Conservation (phyloP, 2,888 invertebrate genomes). For the Serrognathus titanus region DNA sequence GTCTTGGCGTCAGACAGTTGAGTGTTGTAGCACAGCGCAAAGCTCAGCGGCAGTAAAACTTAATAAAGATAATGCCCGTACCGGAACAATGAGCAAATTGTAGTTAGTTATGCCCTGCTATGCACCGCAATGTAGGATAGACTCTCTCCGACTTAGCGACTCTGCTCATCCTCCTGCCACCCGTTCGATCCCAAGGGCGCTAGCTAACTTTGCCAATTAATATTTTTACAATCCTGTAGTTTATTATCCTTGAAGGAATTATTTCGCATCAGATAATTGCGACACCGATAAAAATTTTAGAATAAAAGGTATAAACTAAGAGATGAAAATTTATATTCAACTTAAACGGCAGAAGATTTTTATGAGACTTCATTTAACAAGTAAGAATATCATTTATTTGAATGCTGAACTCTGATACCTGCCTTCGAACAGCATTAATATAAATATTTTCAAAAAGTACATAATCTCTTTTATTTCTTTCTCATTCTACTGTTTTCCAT, state of each 20-base stretch:
- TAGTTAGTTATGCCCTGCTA: slow-evolving; percentile 39
- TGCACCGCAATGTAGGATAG: slow-evolving; percentile 23
- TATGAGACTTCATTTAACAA: too few species aligned
- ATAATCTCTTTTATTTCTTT: too few species aligned
- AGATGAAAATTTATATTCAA: too few species aligned
- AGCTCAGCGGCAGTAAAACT: slow-evolving; percentile 40
- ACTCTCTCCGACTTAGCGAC: slow-evolving; percentile 18
- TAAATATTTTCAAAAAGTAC: too few species aligned
- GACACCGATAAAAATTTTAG: slow-evolving; percentile 34
- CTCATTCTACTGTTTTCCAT: too few species aligned
- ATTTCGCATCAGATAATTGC: slow-evolving; percentile 39
- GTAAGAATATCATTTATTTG: too few species aligned
- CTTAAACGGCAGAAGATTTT: too few species aligned
- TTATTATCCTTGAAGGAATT: slow-evolving; percentile 44
- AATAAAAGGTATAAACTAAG: slow-evolving; percentile 30
- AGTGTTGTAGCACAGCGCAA: slow-evolving; percentile 37
- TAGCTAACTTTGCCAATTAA: slow-evolving; percentile 47
- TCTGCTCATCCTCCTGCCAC: slow-evolving; percentile 2
- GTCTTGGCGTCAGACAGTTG: slow-evolving; percentile 39
- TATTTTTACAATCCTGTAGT: slow-evolving; percentile 46
- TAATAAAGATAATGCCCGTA: slow-evolving; percentile 46
- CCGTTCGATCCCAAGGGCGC: slow-evolving; percentile 31
- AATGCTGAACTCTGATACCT: too few species aligned
- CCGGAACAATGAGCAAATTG: slow-evolving; percentile 48
- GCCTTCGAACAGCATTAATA: too few species aligned